These are phyloP conservation scores for Sarotherodon lohbergeri DNA, from an alignment of 2,113 vertebrate genomes.

Conservation along the genomic window DNA sequence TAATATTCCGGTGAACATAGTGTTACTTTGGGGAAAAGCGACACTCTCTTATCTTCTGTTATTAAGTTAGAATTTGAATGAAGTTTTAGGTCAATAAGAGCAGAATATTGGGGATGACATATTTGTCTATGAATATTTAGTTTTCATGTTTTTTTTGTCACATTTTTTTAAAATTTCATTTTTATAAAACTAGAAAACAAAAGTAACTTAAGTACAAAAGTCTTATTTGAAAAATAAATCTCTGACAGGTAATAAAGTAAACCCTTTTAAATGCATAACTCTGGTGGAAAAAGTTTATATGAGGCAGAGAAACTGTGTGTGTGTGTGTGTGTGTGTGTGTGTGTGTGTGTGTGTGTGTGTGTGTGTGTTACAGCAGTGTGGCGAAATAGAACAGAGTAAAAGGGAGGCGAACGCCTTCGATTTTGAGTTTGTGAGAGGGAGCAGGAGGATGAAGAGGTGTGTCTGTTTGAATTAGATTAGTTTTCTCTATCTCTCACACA, in stretches of 20 bases:
- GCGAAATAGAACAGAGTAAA: no score
- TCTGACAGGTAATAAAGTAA: neutral
- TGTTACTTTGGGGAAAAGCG: neutral
- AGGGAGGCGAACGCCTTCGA: no score
- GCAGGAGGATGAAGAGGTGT: no score
- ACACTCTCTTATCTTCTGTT: neutral
- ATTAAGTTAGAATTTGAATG: neutral
- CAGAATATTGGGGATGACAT: neutral
- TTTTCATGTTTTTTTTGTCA: neutral
- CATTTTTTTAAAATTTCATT: neutral
- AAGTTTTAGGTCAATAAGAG: neutral
- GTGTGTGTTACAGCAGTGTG: no score
- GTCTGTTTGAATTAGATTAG: no score
- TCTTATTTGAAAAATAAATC: neutral
- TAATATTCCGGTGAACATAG: neutral
- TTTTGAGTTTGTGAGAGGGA: no score
- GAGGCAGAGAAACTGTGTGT: neutral
- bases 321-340: no score
- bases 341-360: neutral
- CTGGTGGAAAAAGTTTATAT: neutral
- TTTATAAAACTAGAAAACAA: neutral
- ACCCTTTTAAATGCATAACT: neutral
- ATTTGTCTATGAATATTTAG: accelerated
- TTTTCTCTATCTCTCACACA: no score
- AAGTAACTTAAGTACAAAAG: neutral